Percentiles rank a stretch among this genome's conserved stretches.
These are phyloP conservation scores for Mus pahari DNA, from an alignment of 2,113 vertebrate genomes.

Conservation along the genomic window DNA sequence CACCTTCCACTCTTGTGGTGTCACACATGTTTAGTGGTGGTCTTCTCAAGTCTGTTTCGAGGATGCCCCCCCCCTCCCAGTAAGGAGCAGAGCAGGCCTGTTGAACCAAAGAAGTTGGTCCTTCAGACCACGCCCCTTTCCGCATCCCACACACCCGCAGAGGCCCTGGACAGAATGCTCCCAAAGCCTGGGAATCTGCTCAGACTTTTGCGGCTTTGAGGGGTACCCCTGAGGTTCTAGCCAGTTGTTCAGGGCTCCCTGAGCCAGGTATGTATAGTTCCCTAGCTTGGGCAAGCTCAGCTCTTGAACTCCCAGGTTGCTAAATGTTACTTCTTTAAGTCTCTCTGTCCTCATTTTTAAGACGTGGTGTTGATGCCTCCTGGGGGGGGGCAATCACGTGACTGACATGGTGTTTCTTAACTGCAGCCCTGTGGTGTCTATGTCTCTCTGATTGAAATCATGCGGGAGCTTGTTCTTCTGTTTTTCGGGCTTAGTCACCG, in stretches of 20 bases:
- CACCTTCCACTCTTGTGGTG: rapidly evolving
- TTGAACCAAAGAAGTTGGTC: not conserved
- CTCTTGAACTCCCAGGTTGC: not conserved
- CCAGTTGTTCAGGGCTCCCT: not conserved
- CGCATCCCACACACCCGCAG: not conserved
- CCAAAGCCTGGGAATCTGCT: not conserved
- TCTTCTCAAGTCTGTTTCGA: constrained; percentile 1
- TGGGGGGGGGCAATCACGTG: not conserved
- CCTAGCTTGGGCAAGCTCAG: not conserved
- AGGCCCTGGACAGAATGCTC: not conserved
- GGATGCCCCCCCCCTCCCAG: not conserved
- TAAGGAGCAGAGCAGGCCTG: not conserved
- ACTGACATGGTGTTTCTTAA: not conserved
- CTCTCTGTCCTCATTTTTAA: not conserved
- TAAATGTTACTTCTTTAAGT: not conserved
- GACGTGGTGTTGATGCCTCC: not conserved
- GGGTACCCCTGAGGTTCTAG: not conserved
- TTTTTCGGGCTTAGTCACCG: constrained; percentile 35
- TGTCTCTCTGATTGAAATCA: not conserved
- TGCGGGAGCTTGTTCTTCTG: not conserved
- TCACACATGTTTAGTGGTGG: rapidly evolving
- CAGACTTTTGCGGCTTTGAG: not conserved
- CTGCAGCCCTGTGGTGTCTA: rapidly evolving
- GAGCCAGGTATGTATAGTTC: not conserved
- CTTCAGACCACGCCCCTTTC: not conserved